Evolutionary conservation across 2,797 vertebrate genomes (phyloP), one percentile per base, ranked within the genome.

Genomic region (Amblyraja radiata): DNA sequence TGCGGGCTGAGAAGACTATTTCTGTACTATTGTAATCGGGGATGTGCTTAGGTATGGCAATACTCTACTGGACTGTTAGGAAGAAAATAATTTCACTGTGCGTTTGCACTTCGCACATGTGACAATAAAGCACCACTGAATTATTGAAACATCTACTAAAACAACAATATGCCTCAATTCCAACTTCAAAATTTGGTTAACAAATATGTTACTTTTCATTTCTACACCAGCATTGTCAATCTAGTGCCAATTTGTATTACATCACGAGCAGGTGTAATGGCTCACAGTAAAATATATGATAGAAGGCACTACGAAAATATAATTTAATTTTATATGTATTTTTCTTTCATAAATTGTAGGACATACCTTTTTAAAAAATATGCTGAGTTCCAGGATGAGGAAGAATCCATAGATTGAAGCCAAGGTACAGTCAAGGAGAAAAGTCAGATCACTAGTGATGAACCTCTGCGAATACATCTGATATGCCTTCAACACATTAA

Each of bases 331-430:
- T 65, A 68, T 68, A 32, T 32, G 13, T 9, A 32, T 88, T 68
- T 86, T 65, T 68, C 61, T 36, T 88, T 88, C 16, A 21, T 68
- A 63, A 36, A 88, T 36, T 88, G n/a, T 18, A 21, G 58, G 39
- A 92, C 90, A 54, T 58, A 92, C 90, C 71, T 74, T 73, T 92
- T 92, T 73, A 76, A 92, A 92, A 76, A 92, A 92, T 92, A 73
- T 46, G 25, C 90, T 13, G 71, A 92, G 90, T 76, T 92, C 90
- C 90, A 92, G 71, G 76, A 92, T 92, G 71, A 92, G 36, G 58
- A 92, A 92, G 21, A 54, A 76, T 46, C 68, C 90, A 54, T 92
- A 92, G 39, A 92, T 58, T 46, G 73, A 46, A 14, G 73, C 71
- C 90, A 92, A n/a, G 71, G 46, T 76, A 92, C 90, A 92, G 39